Base-by-base conservation (phyloP, 1,140 invertebrate genomes). In the Nephotettix cincticeps region DNA sequence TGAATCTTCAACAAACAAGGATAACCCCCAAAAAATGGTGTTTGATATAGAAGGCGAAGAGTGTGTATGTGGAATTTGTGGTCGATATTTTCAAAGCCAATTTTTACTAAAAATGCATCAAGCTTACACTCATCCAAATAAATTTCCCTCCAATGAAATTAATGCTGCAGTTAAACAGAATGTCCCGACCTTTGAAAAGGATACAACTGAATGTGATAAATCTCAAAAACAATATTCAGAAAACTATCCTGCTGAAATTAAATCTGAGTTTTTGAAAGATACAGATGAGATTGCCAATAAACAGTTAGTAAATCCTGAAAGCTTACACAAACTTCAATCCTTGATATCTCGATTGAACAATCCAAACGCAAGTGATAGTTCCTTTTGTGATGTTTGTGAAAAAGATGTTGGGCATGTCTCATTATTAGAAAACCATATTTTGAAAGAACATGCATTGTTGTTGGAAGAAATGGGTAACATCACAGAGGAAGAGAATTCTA, bases 261-360 rank as follows among this genome's bases (percentile, higher is more conserved):
- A 51, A 51, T 51, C 47, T 11, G 47, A 51, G n/a, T 51, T 11
- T n/a, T 3, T n/a, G 4, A 51, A 51, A n/a, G 47, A 51, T 4
- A 19, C 21, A 17, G 47, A 51, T 4, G 47, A 51, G 4, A 51
- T 4, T n/a, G 47, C 6, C 14, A 4, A 51, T n/a, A 51, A 51
- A 51, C 14, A 17, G 14, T 6, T n/a, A 4, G 47, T 51, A 51
- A 51, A 32, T 56, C 14, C 51, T n/a, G 27, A 69, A 21, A 30
- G 28, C 19, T 30, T 96, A 3, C 90, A 94, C 74, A 95, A 95
- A 78, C 81, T 96, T 21, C 94, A 97, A 79, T 92, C 92, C 0
- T 96, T 96, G 94, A 92, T 97, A 73, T 85, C 93, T 61, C 94
- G 96, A 80, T 80, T 96, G 58, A 96, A 95, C 77, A 90, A 90